Percentiles rank a stretch among this genome's conserved stretches.
These are phyloP conservation scores for Sebastes jordani DNA, from an alignment of 2,797 vertebrate genomes.

Conservation along the genomic window DNA sequence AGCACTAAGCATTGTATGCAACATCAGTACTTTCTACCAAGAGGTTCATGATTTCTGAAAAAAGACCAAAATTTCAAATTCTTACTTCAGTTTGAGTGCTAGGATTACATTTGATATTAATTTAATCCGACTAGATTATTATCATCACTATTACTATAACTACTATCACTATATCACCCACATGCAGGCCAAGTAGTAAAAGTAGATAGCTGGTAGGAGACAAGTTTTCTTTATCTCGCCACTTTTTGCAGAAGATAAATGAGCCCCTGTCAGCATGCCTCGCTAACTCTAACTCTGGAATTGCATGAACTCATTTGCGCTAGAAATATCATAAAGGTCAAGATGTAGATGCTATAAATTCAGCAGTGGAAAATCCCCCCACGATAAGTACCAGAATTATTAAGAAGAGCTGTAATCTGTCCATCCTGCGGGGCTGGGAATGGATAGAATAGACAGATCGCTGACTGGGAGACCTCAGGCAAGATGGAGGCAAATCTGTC, in stretches of 20 bases:
- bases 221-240: neutral
- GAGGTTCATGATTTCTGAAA: neutral
- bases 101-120: neutral
- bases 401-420: conserved; percentile 61
- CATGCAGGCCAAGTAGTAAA: neutral
- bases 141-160: neutral
- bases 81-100: neutral
- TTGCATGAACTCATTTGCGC: neutral
- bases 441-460: conserved; percentile 77
- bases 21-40: neutral
- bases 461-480: conserved; percentile 83
- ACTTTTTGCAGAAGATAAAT: neutral
- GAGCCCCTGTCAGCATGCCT: neutral
- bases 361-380: conserved; percentile 15
- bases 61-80: neutral
- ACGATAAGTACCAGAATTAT: conserved; percentile 28
- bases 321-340: neutral
- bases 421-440: conserved; percentile 64
- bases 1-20: neutral
- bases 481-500: conserved; percentile 87
- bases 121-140: neutral
- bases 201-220: neutral
- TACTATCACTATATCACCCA: neutral
- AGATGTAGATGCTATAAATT: conserved; percentile 13
- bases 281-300: neutral